These are phyloP conservation scores for Drosophila flavopinicola DNA, from an alignment of 2,888 invertebrate species.

Conservation along the genomic window DNA sequence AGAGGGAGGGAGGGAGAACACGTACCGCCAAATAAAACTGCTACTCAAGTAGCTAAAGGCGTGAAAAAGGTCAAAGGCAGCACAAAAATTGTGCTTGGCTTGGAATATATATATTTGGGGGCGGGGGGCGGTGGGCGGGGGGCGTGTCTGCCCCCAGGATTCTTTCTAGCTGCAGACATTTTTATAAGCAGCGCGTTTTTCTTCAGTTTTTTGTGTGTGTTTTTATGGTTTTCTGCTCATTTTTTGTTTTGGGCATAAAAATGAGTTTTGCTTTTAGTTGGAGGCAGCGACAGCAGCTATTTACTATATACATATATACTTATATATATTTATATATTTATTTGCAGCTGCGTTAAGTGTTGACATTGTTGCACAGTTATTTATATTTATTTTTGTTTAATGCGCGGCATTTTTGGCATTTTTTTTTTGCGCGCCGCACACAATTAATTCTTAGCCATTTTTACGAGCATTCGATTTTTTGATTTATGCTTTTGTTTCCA, in stretches of 20 bases:
- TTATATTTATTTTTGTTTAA: conserved; percentile 21
- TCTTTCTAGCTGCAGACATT: conserved; percentile 48
- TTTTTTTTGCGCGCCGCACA: neutral
- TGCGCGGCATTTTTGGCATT: conserved; percentile 2
- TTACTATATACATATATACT: conserved; percentile 24
- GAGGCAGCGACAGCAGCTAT: conserved; percentile 11
- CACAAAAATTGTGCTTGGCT: conserved; percentile 34
- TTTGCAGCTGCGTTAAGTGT: conserved; percentile 16
- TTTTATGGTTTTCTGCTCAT: conserved; percentile 15
- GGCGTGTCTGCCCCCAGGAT: conserved; percentile 25
- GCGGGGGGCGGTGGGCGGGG: neutral
- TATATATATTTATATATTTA: conserved; percentile 13
- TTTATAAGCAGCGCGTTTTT: conserved; percentile 29
- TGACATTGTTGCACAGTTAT: conserved; percentile 33
- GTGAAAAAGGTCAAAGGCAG: conserved; percentile 78
- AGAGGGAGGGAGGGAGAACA: conserved; percentile 8
- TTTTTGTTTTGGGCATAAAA: conserved; percentile 19
- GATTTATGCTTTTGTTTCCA: conserved; percentile 23
- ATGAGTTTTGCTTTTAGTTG: conserved; percentile 32
- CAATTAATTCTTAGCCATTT: conserved; percentile 11
- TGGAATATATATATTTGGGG: neutral
- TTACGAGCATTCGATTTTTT: conserved; percentile 24
- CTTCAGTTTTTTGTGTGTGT: conserved; percentile 20
- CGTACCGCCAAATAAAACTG: conserved; percentile 53
- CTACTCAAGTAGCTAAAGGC: conserved; percentile 73